Base-by-base conservation (phyloP, 2,113 vertebrate species). In the Bagarius yarrelli region DNA sequence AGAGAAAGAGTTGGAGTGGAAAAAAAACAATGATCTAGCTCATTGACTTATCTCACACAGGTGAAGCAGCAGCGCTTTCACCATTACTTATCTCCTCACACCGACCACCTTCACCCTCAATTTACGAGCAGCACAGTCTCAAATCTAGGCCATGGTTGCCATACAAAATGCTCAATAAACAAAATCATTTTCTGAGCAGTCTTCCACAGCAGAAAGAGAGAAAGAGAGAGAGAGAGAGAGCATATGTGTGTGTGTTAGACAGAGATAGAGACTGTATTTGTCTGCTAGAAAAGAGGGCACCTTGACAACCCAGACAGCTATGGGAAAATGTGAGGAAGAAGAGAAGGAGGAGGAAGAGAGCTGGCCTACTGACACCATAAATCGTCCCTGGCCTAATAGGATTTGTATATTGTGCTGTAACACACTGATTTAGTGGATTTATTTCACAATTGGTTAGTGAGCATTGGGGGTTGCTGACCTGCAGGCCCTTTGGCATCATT, bases 131-230 rank as follows among this genome's bases (percentile, higher is more conserved):
- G 66, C 12, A 8, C 56, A 34, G 66, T 32, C 78, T 47, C 40
- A 61, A 53, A 86, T 63, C 73, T 80, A 56, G 85, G 79, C 76
- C 82, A 83, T 81, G 82, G 82, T 82, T 79, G 67, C 78, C 70
- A 71, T 66, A 80, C 76, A 76, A 82, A 32, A 76, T 59, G 21
- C 44, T 67, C 60, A 30, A 71, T 78, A 83, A 83, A 79, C 81
- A 81, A 81, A 83, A 75, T 75, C 14, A 83, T 78, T 81, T 80
- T 23, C 69, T 77, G 56, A 80, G 66, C 77, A 75, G 50, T 71
- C 53, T 72, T 71, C 52, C 64, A 70, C 44, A 63, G 56, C 25
- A 32, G 34, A 82, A 34, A 50, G 53, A 69, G 44, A 78, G 64
- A 63, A 57, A 27, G 57, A 80, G 25, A 69, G 61, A 40, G 36